Percentiles rank a stretch among this genome's conserved stretches.
Conservation (phyloP, 2,888 invertebrate genomes). For the Aphodius granarius region DNA sequence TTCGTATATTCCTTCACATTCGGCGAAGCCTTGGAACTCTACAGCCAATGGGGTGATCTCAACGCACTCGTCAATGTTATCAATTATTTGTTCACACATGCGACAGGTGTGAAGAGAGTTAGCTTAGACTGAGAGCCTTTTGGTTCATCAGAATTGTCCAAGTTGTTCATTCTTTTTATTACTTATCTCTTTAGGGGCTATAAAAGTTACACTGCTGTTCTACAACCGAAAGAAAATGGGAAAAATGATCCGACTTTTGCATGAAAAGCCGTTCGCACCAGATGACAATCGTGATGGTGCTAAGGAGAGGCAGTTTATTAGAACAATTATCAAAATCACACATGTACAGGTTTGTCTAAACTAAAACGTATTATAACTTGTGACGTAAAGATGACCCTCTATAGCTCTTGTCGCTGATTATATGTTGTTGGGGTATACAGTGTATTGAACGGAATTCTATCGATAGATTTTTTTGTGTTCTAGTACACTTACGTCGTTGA, state of each 20-base stretch:
- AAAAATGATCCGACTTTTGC: slow-evolving; percentile 28
- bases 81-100: slow-evolving; percentile 23
- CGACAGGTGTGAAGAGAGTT: slow-evolving; percentile 18
- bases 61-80: slow-evolving; percentile 17
- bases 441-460: not conserved
- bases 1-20: slow-evolving; percentile 22
- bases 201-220: slow-evolving; percentile 31
- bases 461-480: too few relatives aligned
- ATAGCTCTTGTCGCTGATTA: too few relatives aligned
- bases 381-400: too few relatives aligned
- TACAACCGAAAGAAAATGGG: slow-evolving; percentile 33
- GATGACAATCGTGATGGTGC: slow-evolving; percentile 30
- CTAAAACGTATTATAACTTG: not conserved
- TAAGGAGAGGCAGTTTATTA: slow-evolving; percentile 17
- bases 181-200: slow-evolving; percentile 24
- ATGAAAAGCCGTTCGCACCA: slow-evolving; percentile 30
- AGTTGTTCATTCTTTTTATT: not conserved
- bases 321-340: slow-evolving; percentile 21
- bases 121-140: too few relatives aligned
- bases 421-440: too few relatives aligned
- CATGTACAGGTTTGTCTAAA: slow-evolving; percentile 28
- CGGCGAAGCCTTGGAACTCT: slow-evolving; percentile 19
- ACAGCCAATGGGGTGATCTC: slow-evolving; percentile 23
- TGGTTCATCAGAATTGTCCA: not conserved
- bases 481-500: too few relatives aligned